Evolutionary conservation across 2,888 invertebrate species (phyloP).

Genomic region (Coremacera marginata): DNA sequence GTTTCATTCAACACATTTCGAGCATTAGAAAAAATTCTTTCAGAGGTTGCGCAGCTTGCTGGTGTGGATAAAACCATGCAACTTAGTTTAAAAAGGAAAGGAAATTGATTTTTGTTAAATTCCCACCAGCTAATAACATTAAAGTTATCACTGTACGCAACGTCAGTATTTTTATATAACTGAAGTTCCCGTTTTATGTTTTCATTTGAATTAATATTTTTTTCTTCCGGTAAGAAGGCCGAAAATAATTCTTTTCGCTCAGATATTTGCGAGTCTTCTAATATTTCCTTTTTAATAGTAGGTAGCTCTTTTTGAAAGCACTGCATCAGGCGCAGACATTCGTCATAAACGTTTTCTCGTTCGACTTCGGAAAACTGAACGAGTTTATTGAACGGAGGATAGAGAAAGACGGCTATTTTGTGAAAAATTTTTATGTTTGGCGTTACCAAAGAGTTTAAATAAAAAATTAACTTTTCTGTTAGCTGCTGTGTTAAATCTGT

Average conservation of each 20-base stretch:
- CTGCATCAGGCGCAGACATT: slow-evolving; percentile 3
- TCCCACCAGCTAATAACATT: slow-evolving; percentile 32
- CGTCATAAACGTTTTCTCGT: slow-evolving; percentile 18
- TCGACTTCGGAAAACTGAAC: slow-evolving; percentile 30
- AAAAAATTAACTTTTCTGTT: not conserved
- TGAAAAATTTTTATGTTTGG: slow-evolving; percentile 24
- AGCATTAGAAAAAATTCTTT: no score
- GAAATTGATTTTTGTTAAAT: slow-evolving; percentile 27
- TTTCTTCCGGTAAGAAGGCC: not conserved
- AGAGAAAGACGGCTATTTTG: slow-evolving; percentile 34
- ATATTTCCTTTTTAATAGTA: not conserved
- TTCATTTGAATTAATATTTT: not conserved
- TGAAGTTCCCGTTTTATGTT: not conserved
- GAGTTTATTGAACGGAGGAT: slow-evolving; percentile 37
- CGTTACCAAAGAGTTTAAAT: not conserved
- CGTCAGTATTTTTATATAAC: slow-evolving; percentile 13
- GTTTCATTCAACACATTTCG: no score
- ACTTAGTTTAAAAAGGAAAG: not conserved
- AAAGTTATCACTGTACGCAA: not conserved
- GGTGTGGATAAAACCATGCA: no score
- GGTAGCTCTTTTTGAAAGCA: not conserved
- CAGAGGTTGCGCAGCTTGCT: no score
- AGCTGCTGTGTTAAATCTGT: not conserved
- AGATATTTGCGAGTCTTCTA: not conserved
- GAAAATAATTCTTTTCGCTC: not conserved